Evolutionary conservation across 2,797 vertebrate genomes (phyloP).

Genomic region (Ctenopoma multispine): DNA sequence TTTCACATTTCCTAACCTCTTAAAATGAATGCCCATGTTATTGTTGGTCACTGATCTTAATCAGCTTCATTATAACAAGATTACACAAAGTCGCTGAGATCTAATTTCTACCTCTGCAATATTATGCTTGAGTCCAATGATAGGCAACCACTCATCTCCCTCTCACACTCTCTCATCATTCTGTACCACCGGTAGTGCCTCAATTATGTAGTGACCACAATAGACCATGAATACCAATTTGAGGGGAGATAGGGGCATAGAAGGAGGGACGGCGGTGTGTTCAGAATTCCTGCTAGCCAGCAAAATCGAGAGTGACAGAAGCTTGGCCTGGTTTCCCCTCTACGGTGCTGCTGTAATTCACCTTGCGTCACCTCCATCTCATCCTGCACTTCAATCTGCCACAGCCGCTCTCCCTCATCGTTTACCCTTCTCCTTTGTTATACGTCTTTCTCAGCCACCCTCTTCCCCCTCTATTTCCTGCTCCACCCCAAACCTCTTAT

Average conservation of each 20-base stretch:
- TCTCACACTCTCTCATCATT: slow-evolving; percentile 53
- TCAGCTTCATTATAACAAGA: not conserved
- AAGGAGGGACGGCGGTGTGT: not conserved
- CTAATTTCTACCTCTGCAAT: slow-evolving; percentile 15
- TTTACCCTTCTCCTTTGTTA: slow-evolving; percentile 16
- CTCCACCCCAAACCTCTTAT: slow-evolving; percentile 21
- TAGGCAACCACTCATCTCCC: slow-evolving; percentile 10
- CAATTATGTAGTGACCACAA: slow-evolving; percentile 73
- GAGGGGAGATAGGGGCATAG: slow-evolving; percentile 29
- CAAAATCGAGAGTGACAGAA: slow-evolving; percentile 74
- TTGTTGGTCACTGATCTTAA: slow-evolving; percentile 10
- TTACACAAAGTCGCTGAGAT: slow-evolving; percentile 5
- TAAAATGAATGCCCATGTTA: slow-evolving; percentile 31
- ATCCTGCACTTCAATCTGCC: slow-evolving; percentile 69
- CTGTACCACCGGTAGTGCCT: slow-evolving; percentile 58
- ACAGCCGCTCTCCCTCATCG: slow-evolving; percentile 41
- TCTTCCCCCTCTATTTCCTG: not conserved
- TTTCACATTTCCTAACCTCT: slow-evolving; percentile 27
- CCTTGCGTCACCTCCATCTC: slow-evolving; percentile 75
- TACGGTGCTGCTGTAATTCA: slow-evolving; percentile 65
- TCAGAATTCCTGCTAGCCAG: slow-evolving; percentile 60
- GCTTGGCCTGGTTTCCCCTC: slow-evolving; percentile 72
- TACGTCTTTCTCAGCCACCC: slow-evolving; percentile 7
- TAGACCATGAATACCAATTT: slow-evolving; percentile 74
- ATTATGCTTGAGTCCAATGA: slow-evolving; percentile 24